phyloP scores from a whole-genome alignment of 1,140 invertebrate species.

The Macrostomum lignano region DNA sequence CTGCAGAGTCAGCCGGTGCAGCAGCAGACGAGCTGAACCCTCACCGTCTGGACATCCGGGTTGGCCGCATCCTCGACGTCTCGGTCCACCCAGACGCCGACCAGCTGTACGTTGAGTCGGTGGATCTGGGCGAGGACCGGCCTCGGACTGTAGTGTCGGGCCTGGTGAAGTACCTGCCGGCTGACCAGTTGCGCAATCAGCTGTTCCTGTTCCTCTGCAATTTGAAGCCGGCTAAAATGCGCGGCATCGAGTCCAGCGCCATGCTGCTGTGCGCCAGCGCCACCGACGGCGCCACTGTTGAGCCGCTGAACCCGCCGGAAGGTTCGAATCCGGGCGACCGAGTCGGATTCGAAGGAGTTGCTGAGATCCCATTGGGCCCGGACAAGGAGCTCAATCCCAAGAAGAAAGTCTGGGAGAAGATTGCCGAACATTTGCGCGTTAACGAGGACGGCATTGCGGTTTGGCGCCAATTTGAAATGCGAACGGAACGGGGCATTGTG shows the following conservation, averaged over 20 bases:
- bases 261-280: slow-evolving; percentile 73
- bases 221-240: slow-evolving; percentile 67
- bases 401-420: slow-evolving; percentile 73
- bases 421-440: too few relatives aligned
- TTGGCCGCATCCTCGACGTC: slow-evolving; percentile 6
- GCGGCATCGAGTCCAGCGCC: slow-evolving; percentile 48
- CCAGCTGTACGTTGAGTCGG: slow-evolving; percentile 55
- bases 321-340: slow-evolving; percentile 43
- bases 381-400: slow-evolving; percentile 60
- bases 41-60: slow-evolving; percentile 2
- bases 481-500: too few relatives aligned
- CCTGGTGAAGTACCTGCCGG: slow-evolving; percentile 49
- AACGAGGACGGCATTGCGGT: too few relatives aligned
- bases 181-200: slow-evolving; percentile 46
- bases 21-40: too few relatives aligned
- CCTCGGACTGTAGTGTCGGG: slow-evolving; percentile 59
- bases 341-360: slow-evolving; percentile 34
- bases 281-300: slow-evolving; percentile 35
- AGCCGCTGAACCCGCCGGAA: slow-evolving; percentile 40
- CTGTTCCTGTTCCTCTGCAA: slow-evolving; percentile 54
- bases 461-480: too few relatives aligned
- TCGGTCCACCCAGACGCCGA: slow-evolving; percentile 58
- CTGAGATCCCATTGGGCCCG: too few relatives aligned
- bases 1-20: too few relatives aligned
- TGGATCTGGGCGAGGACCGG: slow-evolving; percentile 53